Evolutionary conservation across 53 echinoderm and acorn worm species (phyloP), one percentile per base, ranked within the genome.

Genomic region (Zoroaster sp.): DNA sequence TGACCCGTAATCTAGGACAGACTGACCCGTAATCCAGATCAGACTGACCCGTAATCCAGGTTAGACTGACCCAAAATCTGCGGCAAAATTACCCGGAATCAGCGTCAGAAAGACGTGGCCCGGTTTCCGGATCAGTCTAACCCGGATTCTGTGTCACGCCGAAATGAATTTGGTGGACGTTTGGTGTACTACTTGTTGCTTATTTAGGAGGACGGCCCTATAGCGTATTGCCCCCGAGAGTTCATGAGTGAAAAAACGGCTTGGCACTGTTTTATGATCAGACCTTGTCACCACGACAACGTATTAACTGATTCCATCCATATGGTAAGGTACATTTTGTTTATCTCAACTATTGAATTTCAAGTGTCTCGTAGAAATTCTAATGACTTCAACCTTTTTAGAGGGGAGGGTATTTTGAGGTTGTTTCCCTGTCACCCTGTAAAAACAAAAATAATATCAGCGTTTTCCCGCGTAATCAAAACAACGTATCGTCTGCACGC

Each of bases 401-500:
- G n/a, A 59, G 63, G 63, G 28, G 43, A 17, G 75, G 45, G 45
- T 12, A 25, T 43, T 44, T 43, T 13, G 28, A 38, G 44, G 21
- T 75, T 75, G 38, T 75, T 52, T 30, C 78, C 35, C 55, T 39
- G 13, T n/a, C 66, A 66, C 35, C n/a, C 46, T 30, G 32, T 63
- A 63, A 63, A 80, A 80, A 80, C 40, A 77, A 66, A 59, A 59
- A 80, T 12, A 80, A 65, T 35, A 66, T 65, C 80, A 13, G 35
- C 59, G 21, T 42, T 66, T 41, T 14, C 63, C 66, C 66, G 42
- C 80, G 38, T 39, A 66, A 66, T 80, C 65, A 15, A 65, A 80
- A 65, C 80, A 80, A 78, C 78, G 54, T 35, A 28, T 33, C 39
- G 80, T 5, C 65, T 80, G 80, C 80, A 80, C 80, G 80, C 80